Conservation (phyloP, 1,140 invertebrate genomes). For the Paracyclopina nana region DNA sequence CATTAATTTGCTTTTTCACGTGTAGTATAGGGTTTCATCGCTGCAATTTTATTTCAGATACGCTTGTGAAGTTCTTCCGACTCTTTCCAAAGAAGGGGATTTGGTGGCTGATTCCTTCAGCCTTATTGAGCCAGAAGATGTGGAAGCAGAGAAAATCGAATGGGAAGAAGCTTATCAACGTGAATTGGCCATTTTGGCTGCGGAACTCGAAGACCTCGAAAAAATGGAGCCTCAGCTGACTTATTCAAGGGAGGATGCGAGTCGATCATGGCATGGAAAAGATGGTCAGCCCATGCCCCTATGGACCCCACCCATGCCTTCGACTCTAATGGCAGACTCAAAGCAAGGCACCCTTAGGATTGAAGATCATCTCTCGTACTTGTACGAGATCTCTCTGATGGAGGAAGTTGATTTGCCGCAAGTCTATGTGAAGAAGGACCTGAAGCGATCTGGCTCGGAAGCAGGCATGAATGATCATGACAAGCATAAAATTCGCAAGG, state of each 20-base stretch:
- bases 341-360: neutral
- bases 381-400: constrained; percentile 64
- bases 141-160: neutral
- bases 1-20: no score
- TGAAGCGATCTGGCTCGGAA: constrained; percentile 47
- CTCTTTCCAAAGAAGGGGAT: no score
- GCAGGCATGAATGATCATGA: constrained; percentile 26
- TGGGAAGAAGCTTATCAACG: neutral
- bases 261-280: constrained; percentile 1
- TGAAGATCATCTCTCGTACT: constrained; percentile 29
- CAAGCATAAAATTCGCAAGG: no score
- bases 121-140: neutral
- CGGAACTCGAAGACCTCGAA: neutral
- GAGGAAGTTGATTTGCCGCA: constrained; percentile 61
- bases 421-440: constrained; percentile 58
- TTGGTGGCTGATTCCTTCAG: no score
- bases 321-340: neutral
- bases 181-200: neutral
- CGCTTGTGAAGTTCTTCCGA: no score
- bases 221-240: neutral
- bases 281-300: constrained; percentile 9
- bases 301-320: constrained; percentile 1
- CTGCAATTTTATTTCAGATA: no score
- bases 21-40: no score
- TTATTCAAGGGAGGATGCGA: neutral